These are phyloP conservation scores for Gambusia yucatana DNA, from an alignment of 2,797 vertebrate genomes.

Conservation along the genomic window DNA sequence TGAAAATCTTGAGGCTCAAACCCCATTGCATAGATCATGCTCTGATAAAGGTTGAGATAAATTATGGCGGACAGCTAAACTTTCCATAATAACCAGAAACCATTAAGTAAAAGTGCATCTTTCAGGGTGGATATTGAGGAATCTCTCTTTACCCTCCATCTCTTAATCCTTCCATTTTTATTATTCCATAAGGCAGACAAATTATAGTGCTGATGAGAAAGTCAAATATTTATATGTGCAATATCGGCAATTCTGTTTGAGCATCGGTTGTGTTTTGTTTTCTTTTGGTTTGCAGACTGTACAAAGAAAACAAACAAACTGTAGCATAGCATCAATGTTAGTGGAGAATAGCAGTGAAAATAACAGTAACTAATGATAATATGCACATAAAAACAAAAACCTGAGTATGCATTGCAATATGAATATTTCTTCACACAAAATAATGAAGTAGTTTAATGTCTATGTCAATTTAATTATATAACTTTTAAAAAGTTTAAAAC, in stretches of 20 bases:
- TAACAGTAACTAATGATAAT: not conserved
- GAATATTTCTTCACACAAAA: not conserved
- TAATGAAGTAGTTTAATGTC: not conserved
- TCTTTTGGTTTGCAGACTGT: not conserved
- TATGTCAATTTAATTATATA: too few relatives aligned
- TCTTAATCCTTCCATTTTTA: not conserved
- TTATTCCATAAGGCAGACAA: not conserved
- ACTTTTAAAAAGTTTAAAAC: too few relatives aligned
- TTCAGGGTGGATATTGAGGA: not conserved
- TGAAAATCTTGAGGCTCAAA: not conserved
- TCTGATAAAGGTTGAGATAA: not conserved
- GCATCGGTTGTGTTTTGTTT: not conserved
- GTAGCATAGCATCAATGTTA: not conserved
- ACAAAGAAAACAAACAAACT: not conserved
- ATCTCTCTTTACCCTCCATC: too few relatives aligned
- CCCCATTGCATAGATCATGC: not conserved
- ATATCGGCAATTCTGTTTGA: not conserved
- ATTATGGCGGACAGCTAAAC: not conserved
- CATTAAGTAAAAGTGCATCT: not conserved
- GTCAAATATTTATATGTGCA: not conserved
- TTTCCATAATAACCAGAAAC: not conserved
- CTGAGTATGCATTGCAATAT: not conserved
- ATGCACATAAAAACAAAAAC: not conserved
- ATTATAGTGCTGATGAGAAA: not conserved
- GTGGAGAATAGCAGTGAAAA: not conserved